phyloP scores from a whole-genome alignment of 2,797 vertebrate species.

The Myoxocephalus aenaeus region DNA sequence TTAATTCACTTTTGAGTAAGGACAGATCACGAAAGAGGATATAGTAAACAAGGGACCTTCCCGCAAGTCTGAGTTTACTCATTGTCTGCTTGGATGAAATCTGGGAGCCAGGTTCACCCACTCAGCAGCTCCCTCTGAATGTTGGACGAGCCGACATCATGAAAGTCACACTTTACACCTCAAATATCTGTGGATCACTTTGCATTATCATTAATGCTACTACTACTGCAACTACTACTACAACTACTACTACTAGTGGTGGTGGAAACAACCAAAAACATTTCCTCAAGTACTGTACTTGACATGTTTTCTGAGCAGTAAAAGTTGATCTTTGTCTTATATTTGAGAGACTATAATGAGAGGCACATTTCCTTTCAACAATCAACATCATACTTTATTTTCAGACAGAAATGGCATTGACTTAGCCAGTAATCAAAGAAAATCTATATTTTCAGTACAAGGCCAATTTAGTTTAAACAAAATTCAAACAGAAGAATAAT shows the following conservation, averaged over 20 bases:
- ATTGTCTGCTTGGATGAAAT: slow-evolving; percentile 27
- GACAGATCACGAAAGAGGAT: slow-evolving; percentile 4
- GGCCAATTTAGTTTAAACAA: not conserved
- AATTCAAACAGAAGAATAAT: not conserved
- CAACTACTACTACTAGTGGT: not conserved
- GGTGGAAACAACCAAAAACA: not conserved
- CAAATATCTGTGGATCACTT: not conserved
- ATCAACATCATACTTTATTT: not conserved
- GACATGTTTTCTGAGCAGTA: not conserved
- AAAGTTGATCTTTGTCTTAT: not conserved
- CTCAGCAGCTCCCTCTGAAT: slow-evolving; percentile 16
- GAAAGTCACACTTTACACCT: slow-evolving; percentile 14
- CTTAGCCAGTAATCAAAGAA: not conserved
- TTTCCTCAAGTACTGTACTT: not conserved
- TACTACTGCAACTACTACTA: not conserved
- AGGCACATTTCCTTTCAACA: not conserved
- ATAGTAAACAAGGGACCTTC: slow-evolving; percentile 32
- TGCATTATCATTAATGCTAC: not conserved
- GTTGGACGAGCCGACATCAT: slow-evolving; percentile 34
- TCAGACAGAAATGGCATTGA: not conserved
- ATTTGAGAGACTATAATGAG: not conserved
- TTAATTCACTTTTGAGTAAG: not conserved
- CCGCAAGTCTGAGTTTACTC: slow-evolving; percentile 46
- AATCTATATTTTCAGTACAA: not conserved
- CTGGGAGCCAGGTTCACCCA: slow-evolving; percentile 31